Conservation (phyloP, 2,113 vertebrate species). For the Tyrannus savana region DNA sequence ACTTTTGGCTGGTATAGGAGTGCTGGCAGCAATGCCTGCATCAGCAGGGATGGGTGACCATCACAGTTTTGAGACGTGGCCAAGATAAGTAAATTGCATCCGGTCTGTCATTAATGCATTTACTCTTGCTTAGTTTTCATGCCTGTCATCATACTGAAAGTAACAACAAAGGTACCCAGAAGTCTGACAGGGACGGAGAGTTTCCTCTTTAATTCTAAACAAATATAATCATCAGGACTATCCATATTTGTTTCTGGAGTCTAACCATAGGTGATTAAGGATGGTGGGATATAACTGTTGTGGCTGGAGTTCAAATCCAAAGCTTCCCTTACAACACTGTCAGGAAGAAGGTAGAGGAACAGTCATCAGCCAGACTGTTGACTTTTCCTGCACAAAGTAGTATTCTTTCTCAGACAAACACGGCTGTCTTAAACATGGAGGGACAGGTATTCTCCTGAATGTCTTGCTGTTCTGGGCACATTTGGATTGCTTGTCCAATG, state of each 20-base stretch:
- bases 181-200: neutral
- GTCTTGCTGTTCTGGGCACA: neutral
- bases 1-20: neutral
- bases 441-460: neutral
- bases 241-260: neutral
- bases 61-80: neutral
- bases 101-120: neutral
- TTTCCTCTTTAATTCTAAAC: neutral
- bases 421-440: neutral
- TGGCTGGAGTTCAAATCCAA: neutral
- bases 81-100: neutral
- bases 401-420: neutral
- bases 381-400: neutral
- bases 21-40: neutral
- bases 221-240: neutral
- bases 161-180: neutral
- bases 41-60: neutral
- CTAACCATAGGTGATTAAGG: neutral
- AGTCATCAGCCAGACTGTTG: neutral
- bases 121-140: neutral
- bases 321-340: neutral
- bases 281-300: neutral
- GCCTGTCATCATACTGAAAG: neutral
- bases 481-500: neutral
- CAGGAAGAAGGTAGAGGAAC: neutral